Evolutionary conservation across 2,113 vertebrate species (phyloP).

Genomic region (Lophochroa leadbeateri): DNA sequence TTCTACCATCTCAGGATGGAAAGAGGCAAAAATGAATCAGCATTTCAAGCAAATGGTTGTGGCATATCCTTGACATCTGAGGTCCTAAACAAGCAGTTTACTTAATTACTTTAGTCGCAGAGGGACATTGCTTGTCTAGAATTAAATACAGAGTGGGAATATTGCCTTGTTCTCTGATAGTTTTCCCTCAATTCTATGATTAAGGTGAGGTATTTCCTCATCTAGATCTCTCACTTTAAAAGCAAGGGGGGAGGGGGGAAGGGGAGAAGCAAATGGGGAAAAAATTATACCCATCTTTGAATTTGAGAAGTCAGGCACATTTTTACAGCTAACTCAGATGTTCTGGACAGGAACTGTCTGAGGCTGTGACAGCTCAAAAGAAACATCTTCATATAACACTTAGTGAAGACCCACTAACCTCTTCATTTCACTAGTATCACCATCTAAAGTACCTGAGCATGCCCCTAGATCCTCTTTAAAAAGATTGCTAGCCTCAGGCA

Average conservation of each 20-base stretch:
- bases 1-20: neutral
- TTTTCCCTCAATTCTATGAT: neutral
- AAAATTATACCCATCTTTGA: neutral
- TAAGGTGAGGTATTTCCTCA: neutral
- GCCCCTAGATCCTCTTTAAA: neutral
- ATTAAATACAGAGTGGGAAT: neutral
- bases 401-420: neutral
- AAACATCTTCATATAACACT: neutral
- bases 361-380: neutral
- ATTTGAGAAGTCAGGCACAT: neutral
- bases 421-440: neutral
- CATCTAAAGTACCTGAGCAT: neutral
- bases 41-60: neutral
- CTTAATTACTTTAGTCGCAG: neutral
- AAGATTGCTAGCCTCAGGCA: neutral
- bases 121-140: neutral
- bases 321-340: neutral
- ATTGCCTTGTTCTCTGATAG: neutral
- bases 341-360: neutral
- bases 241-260: accelerated
- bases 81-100: neutral
- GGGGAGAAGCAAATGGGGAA: neutral
- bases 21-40: neutral
- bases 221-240: neutral
- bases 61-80: neutral